phyloP scores from a whole-genome alignment of 2,113 vertebrate genomes.

The Alosa alosa region DNA sequence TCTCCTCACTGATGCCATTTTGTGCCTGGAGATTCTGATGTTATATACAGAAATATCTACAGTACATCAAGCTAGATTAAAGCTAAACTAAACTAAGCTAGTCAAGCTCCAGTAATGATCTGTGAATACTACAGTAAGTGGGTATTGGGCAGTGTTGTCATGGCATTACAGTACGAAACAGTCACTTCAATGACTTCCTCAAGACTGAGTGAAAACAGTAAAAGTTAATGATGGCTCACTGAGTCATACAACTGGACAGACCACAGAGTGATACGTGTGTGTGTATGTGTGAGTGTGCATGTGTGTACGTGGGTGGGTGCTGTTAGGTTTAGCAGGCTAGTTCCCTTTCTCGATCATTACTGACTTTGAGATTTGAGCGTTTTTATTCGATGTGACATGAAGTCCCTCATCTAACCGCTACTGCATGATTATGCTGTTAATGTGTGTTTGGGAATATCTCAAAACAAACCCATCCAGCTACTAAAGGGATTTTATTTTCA shows the following conservation, averaged over 20 bases:
- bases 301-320: neutral
- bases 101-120: neutral
- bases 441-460: conserved; percentile 31
- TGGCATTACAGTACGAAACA: neutral
- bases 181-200: neutral
- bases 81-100: neutral
- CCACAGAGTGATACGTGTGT: neutral
- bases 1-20: neutral
- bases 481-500: neutral
- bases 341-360: neutral
- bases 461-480: conserved; percentile 41
- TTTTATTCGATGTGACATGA: conserved; percentile 25
- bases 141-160: neutral
- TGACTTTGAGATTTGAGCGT: conserved; percentile 18
- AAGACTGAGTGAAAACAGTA: neutral
- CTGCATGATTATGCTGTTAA: conserved; percentile 24
- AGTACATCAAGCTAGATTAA: neutral
- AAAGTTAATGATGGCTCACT: neutral
- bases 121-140: neutral
- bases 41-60: neutral
- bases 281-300: neutral
- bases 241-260: neutral
- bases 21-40: neutral
- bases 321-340: neutral
- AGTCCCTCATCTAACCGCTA: conserved; percentile 18